Base-by-base conservation (phyloP, 2,888 invertebrate genomes). In the Chirona hameri region DNA sequence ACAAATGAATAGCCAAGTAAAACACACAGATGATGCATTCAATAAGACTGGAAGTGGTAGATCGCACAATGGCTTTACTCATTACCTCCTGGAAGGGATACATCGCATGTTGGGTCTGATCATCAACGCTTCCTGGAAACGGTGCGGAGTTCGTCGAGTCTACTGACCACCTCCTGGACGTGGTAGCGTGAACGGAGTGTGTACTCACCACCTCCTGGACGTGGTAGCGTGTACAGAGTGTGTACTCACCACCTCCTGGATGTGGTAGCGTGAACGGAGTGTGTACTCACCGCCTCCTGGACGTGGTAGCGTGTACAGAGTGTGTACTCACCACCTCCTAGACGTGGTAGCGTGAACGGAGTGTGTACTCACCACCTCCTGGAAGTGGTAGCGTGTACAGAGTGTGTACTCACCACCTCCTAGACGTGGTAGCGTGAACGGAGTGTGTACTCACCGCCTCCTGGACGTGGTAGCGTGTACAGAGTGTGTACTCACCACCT, bases 101-200 rank as follows among this genome's bases (percentile, higher is more conserved):
- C 84, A 98, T 92, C 2, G 98, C 97, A 83, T 95, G 91, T 87
- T 97, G 95, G 81, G 99, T 89, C 87, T 98, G 97, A 89, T 95
- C 95, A 84, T 97, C 92, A 0, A 95, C 95, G 0, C 93, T 92
- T 0, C 94, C 92, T 39, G 39, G 39, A 39, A 39, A 7, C 7
- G 39, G 39, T 7, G 7, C 4, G 7, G 39, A 5, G 39, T 7
- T 2, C 39, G 39, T 2, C 39, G 39, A 39, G 7, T 39, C 39
- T 21, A 82, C 90, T 89, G 85, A 91, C 91, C 55, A 90, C 90
- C 85, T 91, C 90, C 85, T 95, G 94, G 88, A 96, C 95, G 86
- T 94, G 92, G 89, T 97, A 98, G 92, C 2, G 98, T 39, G 39
- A 5, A 7, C 7, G 4, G 39, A 7, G 39, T 39, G 39, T 39